phyloP scores from a whole-genome alignment of 2,888 invertebrate genomes.

The Parochlus steinenii region DNA sequence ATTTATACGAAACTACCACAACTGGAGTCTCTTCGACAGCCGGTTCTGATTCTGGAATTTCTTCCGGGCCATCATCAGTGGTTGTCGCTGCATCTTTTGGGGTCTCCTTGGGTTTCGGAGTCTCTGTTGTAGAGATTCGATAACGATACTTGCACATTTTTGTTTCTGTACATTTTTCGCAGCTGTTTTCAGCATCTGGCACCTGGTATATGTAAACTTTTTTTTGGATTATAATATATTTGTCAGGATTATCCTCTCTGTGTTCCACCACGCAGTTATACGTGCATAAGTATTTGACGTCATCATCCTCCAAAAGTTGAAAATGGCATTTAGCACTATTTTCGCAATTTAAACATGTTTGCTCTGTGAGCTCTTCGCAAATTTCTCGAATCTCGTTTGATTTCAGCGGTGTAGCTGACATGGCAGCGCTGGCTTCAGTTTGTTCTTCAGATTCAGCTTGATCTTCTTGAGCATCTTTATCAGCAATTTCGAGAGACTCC shows the following conservation, averaged over 20 bases:
- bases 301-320: conserved; percentile 26
- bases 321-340: conserved; percentile 25
- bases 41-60: conserved; percentile 32
- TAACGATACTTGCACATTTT: conserved; percentile 25
- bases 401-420: conserved; percentile 23
- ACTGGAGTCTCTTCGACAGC: conserved; percentile 33
- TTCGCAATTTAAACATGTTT: conserved; percentile 34
- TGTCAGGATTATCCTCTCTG: conserved; percentile 27
- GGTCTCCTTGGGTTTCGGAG: conserved; percentile 25
- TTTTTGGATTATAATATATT: conserved; percentile 18
- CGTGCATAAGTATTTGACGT: conserved; percentile 30
- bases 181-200: conserved; percentile 20
- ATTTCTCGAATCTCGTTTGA: conserved; percentile 32
- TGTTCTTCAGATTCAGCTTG: conserved; percentile 15
- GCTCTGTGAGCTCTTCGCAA: conserved; percentile 20
- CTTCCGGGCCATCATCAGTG: conserved; percentile 32
- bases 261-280: conserved; percentile 34
- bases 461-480: conserved; percentile 11
- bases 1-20: conserved; percentile 33
- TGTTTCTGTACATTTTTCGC: conserved; percentile 21
- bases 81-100: conserved; percentile 31
- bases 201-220: conserved; percentile 27
- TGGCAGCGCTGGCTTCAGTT: conserved; percentile 33
- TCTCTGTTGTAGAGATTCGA: conserved; percentile 15
- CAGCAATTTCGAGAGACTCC: conserved; percentile 12